These are phyloP conservation scores for Nasonia longicornis DNA, from an alignment of 1,140 invertebrate genomes.

Conservation along the genomic window DNA sequence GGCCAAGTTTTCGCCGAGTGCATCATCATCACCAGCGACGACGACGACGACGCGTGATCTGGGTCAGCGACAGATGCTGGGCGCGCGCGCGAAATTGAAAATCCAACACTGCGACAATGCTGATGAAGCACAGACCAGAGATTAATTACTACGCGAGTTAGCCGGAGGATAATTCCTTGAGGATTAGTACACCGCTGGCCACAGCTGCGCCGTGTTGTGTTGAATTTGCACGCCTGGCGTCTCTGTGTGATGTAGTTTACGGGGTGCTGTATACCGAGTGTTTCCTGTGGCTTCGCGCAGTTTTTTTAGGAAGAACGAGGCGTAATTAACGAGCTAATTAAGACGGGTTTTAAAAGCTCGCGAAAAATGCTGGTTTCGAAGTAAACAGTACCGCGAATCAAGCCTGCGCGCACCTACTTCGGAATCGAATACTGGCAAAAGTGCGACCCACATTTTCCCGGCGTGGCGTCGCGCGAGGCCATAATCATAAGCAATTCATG, in stretches of 20 bases:
- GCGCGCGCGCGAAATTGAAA: not conserved
- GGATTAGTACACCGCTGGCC: not conserved
- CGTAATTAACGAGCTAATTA: too few species aligned
- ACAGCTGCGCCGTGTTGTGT: too few species aligned
- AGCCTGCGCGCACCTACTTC: not conserved
- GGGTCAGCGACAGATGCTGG: not conserved
- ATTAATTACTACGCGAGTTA: not conserved
- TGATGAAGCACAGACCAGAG: not conserved
- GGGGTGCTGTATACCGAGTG: too few species aligned
- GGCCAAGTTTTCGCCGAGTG: not conserved
- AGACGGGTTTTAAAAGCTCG: too few species aligned
- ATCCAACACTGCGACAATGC: not conserved
- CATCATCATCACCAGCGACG: not conserved
- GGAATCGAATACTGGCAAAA: not conserved
- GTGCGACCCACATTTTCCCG: constrained; percentile 16
- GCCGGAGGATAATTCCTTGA: constrained; percentile 4
- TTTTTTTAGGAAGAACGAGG: too few species aligned
- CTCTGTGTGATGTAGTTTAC: too few species aligned
- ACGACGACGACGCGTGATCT: not conserved
- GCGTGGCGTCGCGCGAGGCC: not conserved
- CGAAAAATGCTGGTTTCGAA: too few species aligned
- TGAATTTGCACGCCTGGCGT: too few species aligned
- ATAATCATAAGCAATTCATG: constrained; percentile 35
- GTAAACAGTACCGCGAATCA: too few species aligned
- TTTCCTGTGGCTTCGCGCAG: too few species aligned